Evolutionary conservation across 2,113 vertebrate genomes (phyloP).

Genomic region (Microcebus lehilahytsara): DNA sequence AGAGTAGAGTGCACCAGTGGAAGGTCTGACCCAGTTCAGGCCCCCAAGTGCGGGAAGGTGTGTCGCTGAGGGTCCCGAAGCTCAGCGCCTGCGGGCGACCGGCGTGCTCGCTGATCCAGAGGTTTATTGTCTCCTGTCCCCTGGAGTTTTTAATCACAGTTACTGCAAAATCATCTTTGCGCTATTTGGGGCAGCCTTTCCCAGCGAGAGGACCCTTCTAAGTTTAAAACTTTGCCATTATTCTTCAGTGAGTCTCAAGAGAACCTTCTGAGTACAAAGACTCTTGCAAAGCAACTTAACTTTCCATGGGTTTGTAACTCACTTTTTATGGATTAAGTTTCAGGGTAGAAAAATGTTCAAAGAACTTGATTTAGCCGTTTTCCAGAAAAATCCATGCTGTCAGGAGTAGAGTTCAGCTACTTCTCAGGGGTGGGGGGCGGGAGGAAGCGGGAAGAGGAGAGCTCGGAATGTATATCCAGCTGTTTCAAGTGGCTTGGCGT

Average conservation of each 20-base stretch:
- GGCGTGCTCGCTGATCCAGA: background rate
- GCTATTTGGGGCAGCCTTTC: background rate
- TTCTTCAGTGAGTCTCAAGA: background rate
- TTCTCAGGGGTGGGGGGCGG: no score
- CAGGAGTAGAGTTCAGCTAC: background rate
- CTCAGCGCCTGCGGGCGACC: background rate
- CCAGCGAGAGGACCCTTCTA: background rate
- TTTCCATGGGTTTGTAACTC: background rate
- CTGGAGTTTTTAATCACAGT: background rate
- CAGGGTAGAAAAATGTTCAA: background rate
- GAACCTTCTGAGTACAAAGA: background rate
- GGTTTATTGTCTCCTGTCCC: background rate
- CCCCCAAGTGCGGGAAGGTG: background rate
- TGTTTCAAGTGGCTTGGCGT: background rate
- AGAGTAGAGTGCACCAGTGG: background rate
- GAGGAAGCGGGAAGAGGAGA: background rate
- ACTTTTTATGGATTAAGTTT: background rate
- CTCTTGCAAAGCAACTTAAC: background rate
- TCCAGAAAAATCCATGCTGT: background rate
- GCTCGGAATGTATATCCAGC: background rate
- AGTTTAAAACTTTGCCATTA: conserved; percentile 34
- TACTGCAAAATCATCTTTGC: background rate
- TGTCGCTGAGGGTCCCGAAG: accelerated
- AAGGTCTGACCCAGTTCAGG: background rate
- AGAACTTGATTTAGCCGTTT: background rate